Evolutionary conservation across 2,888 invertebrate species (phyloP).

Genomic region (Drosophila pegasa): DNA sequence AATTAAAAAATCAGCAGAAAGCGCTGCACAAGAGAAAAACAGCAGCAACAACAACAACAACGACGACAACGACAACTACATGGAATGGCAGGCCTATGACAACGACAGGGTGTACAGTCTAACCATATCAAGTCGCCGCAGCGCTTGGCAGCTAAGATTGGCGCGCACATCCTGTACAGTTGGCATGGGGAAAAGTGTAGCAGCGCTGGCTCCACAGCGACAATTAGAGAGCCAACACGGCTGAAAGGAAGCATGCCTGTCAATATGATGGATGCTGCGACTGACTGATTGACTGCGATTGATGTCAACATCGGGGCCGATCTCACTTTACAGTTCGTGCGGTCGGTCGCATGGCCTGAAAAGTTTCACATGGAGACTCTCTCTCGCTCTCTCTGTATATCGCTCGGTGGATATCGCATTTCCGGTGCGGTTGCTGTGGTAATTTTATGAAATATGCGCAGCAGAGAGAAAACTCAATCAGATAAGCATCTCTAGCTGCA

Average conservation of each 20-base stretch:
- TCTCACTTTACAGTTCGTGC: constrained; percentile 64
- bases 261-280: constrained; percentile 55
- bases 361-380: constrained; percentile 43
- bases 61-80: constrained; percentile 14
- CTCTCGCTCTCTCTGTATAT: constrained; percentile 21
- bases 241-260: constrained; percentile 62
- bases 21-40: constrained; percentile 21
- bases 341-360: constrained; percentile 58
- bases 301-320: constrained; percentile 35
- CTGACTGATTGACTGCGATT: constrained; percentile 28
- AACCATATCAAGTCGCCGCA: constrained; percentile 1
- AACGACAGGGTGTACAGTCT: constrained; percentile 25
- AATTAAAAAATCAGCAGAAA: constrained; percentile 70
- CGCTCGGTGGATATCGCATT: constrained; percentile 60
- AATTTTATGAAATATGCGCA: constrained; percentile 38
- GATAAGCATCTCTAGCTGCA: constrained; percentile 38
- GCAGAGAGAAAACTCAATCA: constrained; percentile 42
- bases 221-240: constrained; percentile 47
- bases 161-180: constrained; percentile 57
- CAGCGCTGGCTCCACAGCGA: constrained; percentile 9
- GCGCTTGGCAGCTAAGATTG: constrained; percentile 22
- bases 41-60: constrained; percentile 16
- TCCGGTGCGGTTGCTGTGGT: constrained; percentile 75
- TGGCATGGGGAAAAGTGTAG: constrained; percentile 46
- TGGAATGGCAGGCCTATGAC: constrained; percentile 31